Evolutionary conservation across 1,140 invertebrate species (phyloP).

Genomic region (Pogonognathellus flavescens): DNA sequence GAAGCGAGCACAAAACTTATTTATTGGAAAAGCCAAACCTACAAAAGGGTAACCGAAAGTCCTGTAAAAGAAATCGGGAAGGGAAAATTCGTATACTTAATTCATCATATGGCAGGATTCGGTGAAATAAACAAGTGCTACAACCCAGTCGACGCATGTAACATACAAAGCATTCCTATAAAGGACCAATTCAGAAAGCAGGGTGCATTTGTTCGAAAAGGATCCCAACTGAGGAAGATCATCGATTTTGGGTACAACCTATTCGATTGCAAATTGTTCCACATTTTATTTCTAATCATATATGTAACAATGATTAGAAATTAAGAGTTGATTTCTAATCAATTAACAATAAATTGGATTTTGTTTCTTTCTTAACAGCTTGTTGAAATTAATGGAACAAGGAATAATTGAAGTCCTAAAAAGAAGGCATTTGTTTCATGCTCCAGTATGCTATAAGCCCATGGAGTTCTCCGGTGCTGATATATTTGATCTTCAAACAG

Average conservation of each 20-base stretch:
- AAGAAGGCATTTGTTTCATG: neutral
- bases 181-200: neutral
- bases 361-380: neutral
- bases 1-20: neutral
- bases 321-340: no score
- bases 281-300: no score
- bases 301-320: no score
- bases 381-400: neutral
- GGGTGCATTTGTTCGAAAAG: neutral
- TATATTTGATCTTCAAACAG: neutral
- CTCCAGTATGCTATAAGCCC: neutral
- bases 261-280: neutral
- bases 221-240: slow-evolving; percentile 5
- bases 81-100: neutral
- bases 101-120: neutral
- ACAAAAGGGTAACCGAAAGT: neutral
- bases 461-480: neutral
- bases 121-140: neutral
- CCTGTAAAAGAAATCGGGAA: neutral
- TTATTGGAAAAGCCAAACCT: neutral
- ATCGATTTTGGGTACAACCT: neutral
- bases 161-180: neutral
- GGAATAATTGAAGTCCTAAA: neutral
- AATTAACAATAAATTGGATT: no score
- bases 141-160: neutral